These are phyloP conservation scores for Microctenopoma stevenorrisi DNA, from an alignment of 2,797 vertebrate species.

Conservation along the genomic window DNA sequence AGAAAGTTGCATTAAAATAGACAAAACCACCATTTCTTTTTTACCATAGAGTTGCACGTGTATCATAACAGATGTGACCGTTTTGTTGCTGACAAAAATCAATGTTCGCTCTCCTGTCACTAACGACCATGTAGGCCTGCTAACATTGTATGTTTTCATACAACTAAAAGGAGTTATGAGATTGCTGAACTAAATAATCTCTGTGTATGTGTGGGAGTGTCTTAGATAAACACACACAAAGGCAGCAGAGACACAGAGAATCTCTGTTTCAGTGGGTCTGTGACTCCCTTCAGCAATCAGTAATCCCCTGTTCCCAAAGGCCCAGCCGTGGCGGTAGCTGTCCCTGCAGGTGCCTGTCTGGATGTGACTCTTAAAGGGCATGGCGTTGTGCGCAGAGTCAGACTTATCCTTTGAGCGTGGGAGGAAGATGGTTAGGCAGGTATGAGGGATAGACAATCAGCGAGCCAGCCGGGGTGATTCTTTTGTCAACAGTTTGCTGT, in stretches of 20 bases:
- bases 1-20: too few species aligned
- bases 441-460: slow-evolving; percentile 35
- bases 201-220: background rate
- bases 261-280: slow-evolving; percentile 30
- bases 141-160: background rate
- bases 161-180: background rate
- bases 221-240: too few species aligned
- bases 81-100: too few species aligned
- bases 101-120: too few species aligned
- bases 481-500: slow-evolving; percentile 18
- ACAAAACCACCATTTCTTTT: too few species aligned
- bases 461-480: slow-evolving; percentile 21
- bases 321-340: slow-evolving; percentile 40
- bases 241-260: slow-evolving; percentile 7
- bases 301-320: slow-evolving; percentile 55
- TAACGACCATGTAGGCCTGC: too few species aligned
- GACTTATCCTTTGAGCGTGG: slow-evolving; percentile 35
- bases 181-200: background rate
- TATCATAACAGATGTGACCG: too few species aligned
- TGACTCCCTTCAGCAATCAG: slow-evolving; percentile 31
- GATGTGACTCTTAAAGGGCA: slow-evolving; percentile 60
- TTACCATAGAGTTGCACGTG: too few species aligned
- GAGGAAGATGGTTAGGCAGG: slow-evolving; percentile 19
- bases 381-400: slow-evolving; percentile 44
- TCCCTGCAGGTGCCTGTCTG: slow-evolving; percentile 56